Conservation (phyloP, 2,113 vertebrate genomes). For the Poecilia latipinna region DNA sequence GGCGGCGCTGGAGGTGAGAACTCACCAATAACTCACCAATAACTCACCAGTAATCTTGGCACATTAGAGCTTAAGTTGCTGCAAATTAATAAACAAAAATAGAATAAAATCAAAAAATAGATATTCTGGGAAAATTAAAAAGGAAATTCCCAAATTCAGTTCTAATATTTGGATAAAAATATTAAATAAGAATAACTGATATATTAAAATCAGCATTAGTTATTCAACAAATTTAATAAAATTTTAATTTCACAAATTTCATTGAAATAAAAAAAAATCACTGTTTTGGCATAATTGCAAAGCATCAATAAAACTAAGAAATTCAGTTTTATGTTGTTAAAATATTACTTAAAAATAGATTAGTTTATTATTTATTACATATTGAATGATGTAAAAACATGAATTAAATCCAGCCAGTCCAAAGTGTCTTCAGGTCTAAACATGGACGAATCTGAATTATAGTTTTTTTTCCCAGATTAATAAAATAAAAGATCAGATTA, state of each 20-base stretch:
- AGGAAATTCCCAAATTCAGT: no score
- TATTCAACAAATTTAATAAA: background rate
- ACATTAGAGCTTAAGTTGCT: no score
- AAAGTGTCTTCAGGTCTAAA: background rate
- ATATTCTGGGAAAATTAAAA: background rate
- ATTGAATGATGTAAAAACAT: no score
- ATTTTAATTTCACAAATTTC: background rate
- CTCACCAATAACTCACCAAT: no score
- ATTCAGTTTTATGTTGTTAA: no score
- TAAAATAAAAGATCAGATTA: no score
- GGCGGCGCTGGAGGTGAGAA: slow-evolving; percentile 89
- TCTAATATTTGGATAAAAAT: background rate
- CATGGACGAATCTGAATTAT: no score
- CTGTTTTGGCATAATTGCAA: no score
- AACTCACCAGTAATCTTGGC: no score
- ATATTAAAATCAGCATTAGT: background rate
- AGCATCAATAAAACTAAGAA: no score
- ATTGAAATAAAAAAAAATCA: background rate
- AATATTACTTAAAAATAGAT: background rate
- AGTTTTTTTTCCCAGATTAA: no score
- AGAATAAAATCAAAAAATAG: background rate
- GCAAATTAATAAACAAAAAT: background rate
- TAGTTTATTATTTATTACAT: no score
- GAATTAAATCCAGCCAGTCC: background rate
- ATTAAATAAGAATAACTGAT: background rate